These are phyloP conservation scores for Drosophila siamana DNA, from an alignment of 2,888 invertebrate genomes.

Conservation along the genomic window DNA sequence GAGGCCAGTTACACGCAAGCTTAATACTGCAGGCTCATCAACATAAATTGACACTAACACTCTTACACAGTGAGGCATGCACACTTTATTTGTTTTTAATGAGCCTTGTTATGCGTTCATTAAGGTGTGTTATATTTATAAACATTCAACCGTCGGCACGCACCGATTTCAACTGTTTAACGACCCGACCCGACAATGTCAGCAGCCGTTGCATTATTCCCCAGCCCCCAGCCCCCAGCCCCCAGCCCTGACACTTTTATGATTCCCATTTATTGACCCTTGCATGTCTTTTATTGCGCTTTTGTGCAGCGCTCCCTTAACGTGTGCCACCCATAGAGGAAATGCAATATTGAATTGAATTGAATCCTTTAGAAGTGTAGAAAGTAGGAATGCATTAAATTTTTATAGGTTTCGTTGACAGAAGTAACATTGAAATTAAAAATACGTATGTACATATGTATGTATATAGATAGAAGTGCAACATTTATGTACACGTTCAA, in stretches of 20 bases:
- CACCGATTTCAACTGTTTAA: constrained; percentile 61
- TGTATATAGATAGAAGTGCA: neutral
- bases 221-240: too few relatives aligned
- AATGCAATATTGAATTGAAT: constrained; percentile 24
- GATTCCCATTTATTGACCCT: constrained; percentile 53
- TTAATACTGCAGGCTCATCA: constrained; percentile 14
- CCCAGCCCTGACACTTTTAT: constrained; percentile 58
- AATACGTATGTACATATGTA: neutral
- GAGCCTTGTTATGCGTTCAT: constrained; percentile 62
- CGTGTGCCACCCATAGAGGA: constrained; percentile 66
- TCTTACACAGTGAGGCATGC: constrained; percentile 21
- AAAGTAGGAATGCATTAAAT: constrained; percentile 32
- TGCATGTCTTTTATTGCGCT: constrained; percentile 38
- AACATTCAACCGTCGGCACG: constrained; percentile 68
- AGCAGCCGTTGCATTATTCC: constrained; percentile 52
- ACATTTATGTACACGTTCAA: neutral
- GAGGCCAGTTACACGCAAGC: constrained; percentile 34
- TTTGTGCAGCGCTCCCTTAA: constrained; percentile 18
- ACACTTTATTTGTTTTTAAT: constrained; percentile 64
- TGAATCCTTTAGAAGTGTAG: constrained; percentile 13
- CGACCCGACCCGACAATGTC: constrained; percentile 70
- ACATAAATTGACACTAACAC: constrained; percentile 3
- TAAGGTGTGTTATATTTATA: constrained; percentile 66
- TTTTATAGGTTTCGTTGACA: constrained; percentile 47
- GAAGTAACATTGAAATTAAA: constrained; percentile 36